These are phyloP conservation scores for Amniataba percoides DNA, from an alignment of 2,797 vertebrate genomes.

Conservation along the genomic window DNA sequence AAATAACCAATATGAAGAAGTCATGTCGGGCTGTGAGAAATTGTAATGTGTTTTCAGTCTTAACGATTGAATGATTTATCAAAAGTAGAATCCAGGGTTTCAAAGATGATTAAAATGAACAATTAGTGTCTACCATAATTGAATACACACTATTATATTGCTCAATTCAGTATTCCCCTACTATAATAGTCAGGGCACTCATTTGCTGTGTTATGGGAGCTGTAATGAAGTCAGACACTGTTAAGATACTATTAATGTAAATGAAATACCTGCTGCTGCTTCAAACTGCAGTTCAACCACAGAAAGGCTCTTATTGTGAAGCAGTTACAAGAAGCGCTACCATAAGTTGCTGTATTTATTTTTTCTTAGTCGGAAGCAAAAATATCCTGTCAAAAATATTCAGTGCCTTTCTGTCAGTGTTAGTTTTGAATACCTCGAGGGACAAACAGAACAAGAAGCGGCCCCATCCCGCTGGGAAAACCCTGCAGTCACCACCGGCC, in stretches of 20 bases:
- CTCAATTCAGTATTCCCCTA: neutral
- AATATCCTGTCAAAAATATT: neutral
- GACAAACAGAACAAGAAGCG: neutral
- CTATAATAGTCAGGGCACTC: neutral
- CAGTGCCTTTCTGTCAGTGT: slow-evolving; percentile 6
- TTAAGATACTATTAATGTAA: neutral
- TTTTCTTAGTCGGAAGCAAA: neutral
- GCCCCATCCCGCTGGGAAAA: slow-evolving; percentile 40
- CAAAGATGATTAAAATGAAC: neutral
- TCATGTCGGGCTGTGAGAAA: neutral
- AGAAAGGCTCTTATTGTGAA: neutral
- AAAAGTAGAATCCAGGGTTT: slow-evolving; percentile 3
- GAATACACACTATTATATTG: neutral
- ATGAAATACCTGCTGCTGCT: neutral
- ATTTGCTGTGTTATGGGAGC: slow-evolving; percentile 1
- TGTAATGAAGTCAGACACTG: neutral
- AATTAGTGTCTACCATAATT: neutral
- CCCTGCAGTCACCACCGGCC: slow-evolving; percentile 37
- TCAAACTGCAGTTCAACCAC: neutral
- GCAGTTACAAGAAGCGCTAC: neutral
- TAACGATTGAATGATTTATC: neutral
- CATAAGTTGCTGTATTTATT: neutral
- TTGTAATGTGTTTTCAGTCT: neutral
- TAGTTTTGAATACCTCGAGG: neutral
- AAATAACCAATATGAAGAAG: neutral